Percentiles rank a stretch among this genome's conserved stretches.
phyloP scores from a whole-genome alignment of 2,113 vertebrate species.

The Danio rerio region GRCz12tu NC_133185.1:27031001-27031500 shows the following conservation, averaged over 20 bases:
- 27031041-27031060: constrained; percentile 2
- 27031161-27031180: constrained; percentile 24
- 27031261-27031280: constrained; percentile 37
- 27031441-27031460: constrained; percentile 41
- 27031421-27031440: constrained; percentile 53
- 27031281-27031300: constrained; percentile 65
- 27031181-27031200: not conserved
- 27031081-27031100: not conserved
- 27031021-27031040: not conserved
- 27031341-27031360: constrained; percentile 39
- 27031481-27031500: constrained; percentile 19
- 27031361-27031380: constrained; percentile 7
- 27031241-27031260: not conserved
- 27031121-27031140: not conserved
- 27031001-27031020: not conserved
- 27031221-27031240: not conserved
- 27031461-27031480: constrained; percentile 40
- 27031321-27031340: constrained; percentile 31
- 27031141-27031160: not conserved
- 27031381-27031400: constrained; percentile 23
- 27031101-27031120: constrained; percentile 16
- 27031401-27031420: constrained; percentile 44
- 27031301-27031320: constrained; percentile 54
- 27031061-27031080: constrained; percentile 32
- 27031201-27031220: not conserved